Conservation (phyloP, 2,113 vertebrate genomes). For the Neofelis nebulosa region DNA sequence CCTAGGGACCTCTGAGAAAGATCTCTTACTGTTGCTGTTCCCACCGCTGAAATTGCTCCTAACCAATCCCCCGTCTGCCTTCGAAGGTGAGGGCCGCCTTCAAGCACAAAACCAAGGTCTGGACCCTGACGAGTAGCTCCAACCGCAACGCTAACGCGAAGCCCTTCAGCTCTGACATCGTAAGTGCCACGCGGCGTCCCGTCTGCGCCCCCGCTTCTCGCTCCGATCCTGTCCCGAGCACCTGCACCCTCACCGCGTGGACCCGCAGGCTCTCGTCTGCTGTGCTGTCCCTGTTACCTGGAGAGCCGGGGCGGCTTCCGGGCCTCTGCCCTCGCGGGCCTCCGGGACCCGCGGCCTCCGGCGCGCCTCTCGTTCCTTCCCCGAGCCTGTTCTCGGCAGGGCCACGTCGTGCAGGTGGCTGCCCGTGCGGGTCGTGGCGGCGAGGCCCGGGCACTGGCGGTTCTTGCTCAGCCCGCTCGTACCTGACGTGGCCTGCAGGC, state of each 20-base stretch:
- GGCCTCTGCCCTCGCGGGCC: not conserved
- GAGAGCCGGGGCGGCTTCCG: not conserved
- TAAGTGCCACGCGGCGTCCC: constrained; percentile 81
- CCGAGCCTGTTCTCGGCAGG: rapidly evolving
- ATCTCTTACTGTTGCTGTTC: rapidly evolving
- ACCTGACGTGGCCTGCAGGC: not conserved
- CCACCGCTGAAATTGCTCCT: not conserved
- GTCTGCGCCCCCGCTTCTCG: rapidly evolving
- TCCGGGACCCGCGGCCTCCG: rapidly evolving
- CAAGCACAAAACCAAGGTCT: constrained; percentile 99
- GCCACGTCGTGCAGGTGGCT: rapidly evolving
- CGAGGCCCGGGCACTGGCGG: rapidly evolving
- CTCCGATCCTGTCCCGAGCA: rapidly evolving
- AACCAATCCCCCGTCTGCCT: not conserved
- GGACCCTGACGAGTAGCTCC: constrained; percentile 96
- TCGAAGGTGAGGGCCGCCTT: constrained; percentile 96
- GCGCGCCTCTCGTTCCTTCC: not conserved
- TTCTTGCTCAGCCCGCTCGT: rapidly evolving
- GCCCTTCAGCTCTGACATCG: constrained; percentile 96
- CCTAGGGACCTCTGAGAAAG: rapidly evolving
- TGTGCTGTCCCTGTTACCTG: too few species aligned
- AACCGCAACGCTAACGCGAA: constrained; percentile 92
- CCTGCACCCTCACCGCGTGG: rapidly evolving
- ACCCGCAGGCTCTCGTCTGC: not conserved
- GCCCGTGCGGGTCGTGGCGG: not conserved